Percentiles rank a stretch among this genome's conserved stretches.
Conservation (phyloP, 2,888 invertebrate genomes). For the Melieria omissa region DNA sequence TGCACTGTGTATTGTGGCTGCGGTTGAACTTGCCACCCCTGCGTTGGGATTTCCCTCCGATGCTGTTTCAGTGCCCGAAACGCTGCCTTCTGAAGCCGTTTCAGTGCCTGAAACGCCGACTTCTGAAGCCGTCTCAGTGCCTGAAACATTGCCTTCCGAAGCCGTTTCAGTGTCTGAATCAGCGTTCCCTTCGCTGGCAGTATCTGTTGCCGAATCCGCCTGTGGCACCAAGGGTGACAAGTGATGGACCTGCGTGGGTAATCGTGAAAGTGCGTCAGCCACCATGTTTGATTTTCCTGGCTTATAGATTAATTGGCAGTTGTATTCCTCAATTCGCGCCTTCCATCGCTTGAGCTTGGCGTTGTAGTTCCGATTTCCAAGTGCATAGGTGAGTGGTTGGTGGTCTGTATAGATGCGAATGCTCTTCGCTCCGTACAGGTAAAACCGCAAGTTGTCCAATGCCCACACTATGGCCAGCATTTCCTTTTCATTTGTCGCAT, state of each 20-base stretch:
- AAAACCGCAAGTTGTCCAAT: conserved; percentile 13
- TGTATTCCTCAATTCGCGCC: conserved; percentile 38
- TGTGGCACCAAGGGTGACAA: neutral
- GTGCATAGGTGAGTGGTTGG: conserved; percentile 2
- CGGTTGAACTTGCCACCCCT: too few relatives aligned
- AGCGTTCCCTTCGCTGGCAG: too few relatives aligned
- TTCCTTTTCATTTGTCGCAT: too few relatives aligned
- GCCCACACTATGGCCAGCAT: too few relatives aligned
- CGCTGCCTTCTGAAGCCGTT: too few relatives aligned
- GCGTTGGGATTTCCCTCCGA: too few relatives aligned
- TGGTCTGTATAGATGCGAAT: conserved; percentile 42
- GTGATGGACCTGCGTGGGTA: conserved; percentile 8
- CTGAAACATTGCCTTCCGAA: too few relatives aligned
- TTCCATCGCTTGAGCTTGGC: conserved; percentile 41
- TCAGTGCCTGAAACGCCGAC: too few relatives aligned
- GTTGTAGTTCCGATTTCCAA: conserved; percentile 29
- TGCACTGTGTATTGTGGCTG: conserved; percentile 36
- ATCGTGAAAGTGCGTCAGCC: conserved; percentile 34
- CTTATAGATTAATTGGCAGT: conserved; percentile 36
- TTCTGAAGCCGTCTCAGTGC: too few relatives aligned
- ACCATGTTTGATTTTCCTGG: conserved; percentile 34
- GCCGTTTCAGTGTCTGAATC: too few relatives aligned
- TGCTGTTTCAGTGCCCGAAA: too few relatives aligned
- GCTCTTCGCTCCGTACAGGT: conserved; percentile 39
- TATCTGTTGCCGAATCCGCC: too few relatives aligned